Percentiles rank a stretch among this genome's conserved stretches.
phyloP scores from a whole-genome alignment of 2,888 invertebrate species.

The Thalpophila matura region DNA sequence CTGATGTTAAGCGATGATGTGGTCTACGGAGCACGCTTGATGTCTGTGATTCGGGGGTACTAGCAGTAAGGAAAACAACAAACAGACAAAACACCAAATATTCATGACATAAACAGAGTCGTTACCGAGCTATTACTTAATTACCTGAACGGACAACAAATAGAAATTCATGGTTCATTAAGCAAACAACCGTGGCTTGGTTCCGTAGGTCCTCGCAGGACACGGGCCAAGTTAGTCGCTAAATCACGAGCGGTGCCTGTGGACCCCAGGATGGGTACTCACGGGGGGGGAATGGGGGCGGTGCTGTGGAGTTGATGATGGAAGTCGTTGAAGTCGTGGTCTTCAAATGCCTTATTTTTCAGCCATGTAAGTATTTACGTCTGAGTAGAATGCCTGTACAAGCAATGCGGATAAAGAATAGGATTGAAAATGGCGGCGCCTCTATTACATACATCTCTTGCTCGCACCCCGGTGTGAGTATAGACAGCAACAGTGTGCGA shows the following conservation, averaged over 20 bases:
- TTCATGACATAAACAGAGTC: slow-evolving; percentile 57
- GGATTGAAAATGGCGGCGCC: no score
- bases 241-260: slow-evolving; percentile 84
- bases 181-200: slow-evolving; percentile 78
- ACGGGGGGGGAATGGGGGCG: slow-evolving; percentile 57
- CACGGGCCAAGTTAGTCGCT: slow-evolving; percentile 86
- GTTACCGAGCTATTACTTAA: slow-evolving; percentile 78
- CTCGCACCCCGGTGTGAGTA: no score
- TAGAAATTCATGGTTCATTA: slow-evolving; percentile 90
- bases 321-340: background rate
- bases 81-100: slow-evolving; percentile 37
- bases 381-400: no score
- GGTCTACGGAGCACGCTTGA: no score
- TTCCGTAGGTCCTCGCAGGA: slow-evolving; percentile 79
- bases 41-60: no score
- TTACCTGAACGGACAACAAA: slow-evolving; percentile 87
- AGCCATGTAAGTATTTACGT: no score
- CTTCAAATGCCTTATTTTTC: background rate
- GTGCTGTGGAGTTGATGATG: background rate
- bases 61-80: slow-evolving; percentile 13
- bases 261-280: slow-evolving; percentile 73
- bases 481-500: no score
- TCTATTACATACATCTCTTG: no score
- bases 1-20: no score
- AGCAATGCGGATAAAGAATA: no score